Base-by-base conservation (phyloP, 1,140 invertebrate genomes). In the Lucilia cuprina region DNA sequence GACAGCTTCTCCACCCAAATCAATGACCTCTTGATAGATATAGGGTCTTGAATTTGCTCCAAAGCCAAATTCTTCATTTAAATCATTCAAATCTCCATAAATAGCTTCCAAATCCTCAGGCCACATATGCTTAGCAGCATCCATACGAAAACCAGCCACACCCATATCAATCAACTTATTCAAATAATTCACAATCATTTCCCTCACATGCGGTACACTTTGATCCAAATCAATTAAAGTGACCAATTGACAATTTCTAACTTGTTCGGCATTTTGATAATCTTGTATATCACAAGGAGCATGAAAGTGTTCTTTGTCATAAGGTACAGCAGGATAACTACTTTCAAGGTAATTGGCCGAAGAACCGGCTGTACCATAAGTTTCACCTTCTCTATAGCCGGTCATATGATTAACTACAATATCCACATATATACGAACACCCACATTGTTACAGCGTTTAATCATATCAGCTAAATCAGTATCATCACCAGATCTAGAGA, bases 21-120 rank as follows among this genome's bases (percentile, higher is more conserved):
- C 96, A 82, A 97, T 96, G 10, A 97, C 96, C 92, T 98, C 96
- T 88, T 97, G 96, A 89, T 93, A 95, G 85, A 96, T 93, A 88
- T 94, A 95, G 1, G 95, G 94, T 70, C 93, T 91, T n/a, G 93
- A 86, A 2, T 92, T 92, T 0, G 87, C 85, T 3, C 92, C 89
- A 88, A 96, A 96, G 55, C 94, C 94, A 84, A 93, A 92, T 0
- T 89, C 87, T 0, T 92, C 92, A 85, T 93, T 94, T 47, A 96
- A 90, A 87, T 95, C 92, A 2, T 93, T 91, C 2, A 95, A 87
- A 21, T 93, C 90, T n/a, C 90, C 89, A 86, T 93, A 94, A 82
- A 96, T 96, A 14, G 85, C 85, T 21, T 70, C 85, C 10, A 97
- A 89, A 88, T 96, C 95, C 12, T 84, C 86, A 0, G 96, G 96